Evolutionary conservation across 37 sponge, comb jelly and placozoan species (phyloP).

Genomic region (Beroe ovata): DNA sequence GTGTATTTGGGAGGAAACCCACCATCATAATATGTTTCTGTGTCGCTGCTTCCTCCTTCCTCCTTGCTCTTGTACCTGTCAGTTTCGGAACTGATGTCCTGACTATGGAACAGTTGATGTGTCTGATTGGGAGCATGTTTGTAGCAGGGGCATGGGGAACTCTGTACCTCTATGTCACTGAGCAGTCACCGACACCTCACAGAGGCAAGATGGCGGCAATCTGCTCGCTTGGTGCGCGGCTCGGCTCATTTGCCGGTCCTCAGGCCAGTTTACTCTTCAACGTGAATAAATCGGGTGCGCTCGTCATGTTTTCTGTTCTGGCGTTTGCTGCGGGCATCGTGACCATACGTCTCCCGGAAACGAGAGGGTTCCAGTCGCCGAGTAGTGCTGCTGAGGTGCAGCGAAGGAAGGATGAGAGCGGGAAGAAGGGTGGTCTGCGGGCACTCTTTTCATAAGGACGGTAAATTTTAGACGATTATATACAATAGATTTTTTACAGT

Average conservation of each 20-base stretch:
- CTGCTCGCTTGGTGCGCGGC: conserved; percentile 21
- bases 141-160: conserved; percentile 47
- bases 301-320: conserved; percentile 4
- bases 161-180: conserved; percentile 10
- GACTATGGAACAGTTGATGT: conserved; percentile 61
- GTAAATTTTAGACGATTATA: too few species aligned
- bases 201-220: conserved; percentile 40
- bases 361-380: background rate
- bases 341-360: conserved; percentile 12
- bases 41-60: conserved; percentile 9
- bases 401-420: background rate
- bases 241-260: conserved; percentile 61
- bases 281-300: conserved; percentile 5
- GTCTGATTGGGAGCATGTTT: conserved; percentile 16
- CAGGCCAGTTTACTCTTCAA: conserved; percentile 41
- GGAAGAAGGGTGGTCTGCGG: too few species aligned
- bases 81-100: conserved; percentile 31
- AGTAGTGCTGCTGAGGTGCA: conserved; percentile 13
- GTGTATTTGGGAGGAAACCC: background rate
- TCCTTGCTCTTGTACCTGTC: conserved; percentile 5
- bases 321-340: background rate
- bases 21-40: background rate
- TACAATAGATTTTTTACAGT: too few species aligned
- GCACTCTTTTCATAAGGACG: too few species aligned
- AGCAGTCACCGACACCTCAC: conserved; percentile 41